phyloP scores from a whole-genome alignment of 2,797 vertebrate species.

The Hybognathus amarus region DNA sequence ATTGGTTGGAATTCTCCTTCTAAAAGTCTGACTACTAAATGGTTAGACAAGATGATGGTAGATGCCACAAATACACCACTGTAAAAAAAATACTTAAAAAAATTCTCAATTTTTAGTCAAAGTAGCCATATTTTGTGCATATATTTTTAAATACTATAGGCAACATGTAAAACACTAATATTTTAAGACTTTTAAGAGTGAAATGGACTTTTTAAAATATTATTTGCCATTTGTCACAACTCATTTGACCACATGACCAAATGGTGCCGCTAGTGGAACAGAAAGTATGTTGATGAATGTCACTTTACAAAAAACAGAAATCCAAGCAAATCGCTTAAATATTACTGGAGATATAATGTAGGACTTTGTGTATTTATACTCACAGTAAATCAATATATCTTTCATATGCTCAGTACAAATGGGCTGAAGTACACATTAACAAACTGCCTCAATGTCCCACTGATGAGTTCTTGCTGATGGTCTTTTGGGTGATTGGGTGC shows the following conservation, averaged over 20 bases:
- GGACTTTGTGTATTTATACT: conserved; percentile 17
- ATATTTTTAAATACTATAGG: background rate
- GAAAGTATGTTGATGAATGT: background rate
- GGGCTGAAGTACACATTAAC: conserved; percentile 21
- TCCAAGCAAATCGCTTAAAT: conserved; percentile 6
- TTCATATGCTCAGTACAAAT: conserved; percentile 24
- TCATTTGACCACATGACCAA: background rate
- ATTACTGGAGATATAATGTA: background rate
- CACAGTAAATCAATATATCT: conserved; percentile 2
- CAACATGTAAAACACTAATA: background rate
- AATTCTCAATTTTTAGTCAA: background rate
- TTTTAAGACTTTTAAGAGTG: background rate
- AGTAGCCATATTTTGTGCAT: background rate
- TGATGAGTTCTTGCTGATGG: conserved; percentile 17
- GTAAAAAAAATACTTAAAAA: background rate
- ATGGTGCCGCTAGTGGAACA: background rate
- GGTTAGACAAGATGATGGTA: background rate
- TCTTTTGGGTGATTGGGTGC: conserved; percentile 35
- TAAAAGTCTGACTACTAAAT: background rate
- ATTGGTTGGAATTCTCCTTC: background rate
- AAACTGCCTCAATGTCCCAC: conserved; percentile 5
- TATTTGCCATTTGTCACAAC: background rate
- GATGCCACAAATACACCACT: background rate
- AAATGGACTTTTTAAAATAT: background rate
- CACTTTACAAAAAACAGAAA: background rate